Base-by-base conservation (phyloP, 1,140 invertebrate species). In the Agraylea sexmaculata region DNA sequence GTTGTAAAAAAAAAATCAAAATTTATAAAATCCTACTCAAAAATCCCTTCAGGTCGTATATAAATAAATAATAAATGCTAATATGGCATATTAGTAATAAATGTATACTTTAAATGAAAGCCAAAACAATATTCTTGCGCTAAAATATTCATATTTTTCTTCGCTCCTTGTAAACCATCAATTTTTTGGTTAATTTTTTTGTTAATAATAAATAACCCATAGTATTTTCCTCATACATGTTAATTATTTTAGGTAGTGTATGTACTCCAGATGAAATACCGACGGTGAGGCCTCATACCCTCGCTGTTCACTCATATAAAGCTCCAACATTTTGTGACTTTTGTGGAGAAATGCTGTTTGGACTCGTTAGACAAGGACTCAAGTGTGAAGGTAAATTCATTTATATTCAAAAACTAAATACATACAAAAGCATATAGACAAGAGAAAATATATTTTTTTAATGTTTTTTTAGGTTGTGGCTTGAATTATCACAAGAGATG, bases 341-440 rank as follows among this genome's bases (percentile, higher is more conserved):
- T 71, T 99, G 95, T 68, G 94, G 94, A 32, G 94, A 98, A 73
- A 95, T 99, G 90, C 75, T 99, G 1, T 98, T 97, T 68, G 95
- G 95, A 4, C 72, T 99, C 37, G 91, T 98, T 28, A 77, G 91
- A 40, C 95, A 99, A 70, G 95, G 95, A 49, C 75, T 99, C 42
- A 98, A 99, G 69, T 99, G 95, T 70, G 93, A 98, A 77, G 93
- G 92, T 88, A 71, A 64, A 15, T 40, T 40, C 37, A 21, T 41
- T 41, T 5, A 12, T 29, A 8, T n/a, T n/a, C n/a, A n/a, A n/a
- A n/a, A n/a, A n/a, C n/a, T n/a, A n/a, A n/a, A n/a, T n/a, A n/a
- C n/a, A 7, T 7, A 27, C 37, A 17, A 38, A 20, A 43, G 11
- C 27, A 15, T 10, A 8, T 8, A 41, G 16, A n/a, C n/a, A n/a